phyloP scores from a whole-genome alignment of 2,113 vertebrate species.

The Salvator merianae region DNA sequence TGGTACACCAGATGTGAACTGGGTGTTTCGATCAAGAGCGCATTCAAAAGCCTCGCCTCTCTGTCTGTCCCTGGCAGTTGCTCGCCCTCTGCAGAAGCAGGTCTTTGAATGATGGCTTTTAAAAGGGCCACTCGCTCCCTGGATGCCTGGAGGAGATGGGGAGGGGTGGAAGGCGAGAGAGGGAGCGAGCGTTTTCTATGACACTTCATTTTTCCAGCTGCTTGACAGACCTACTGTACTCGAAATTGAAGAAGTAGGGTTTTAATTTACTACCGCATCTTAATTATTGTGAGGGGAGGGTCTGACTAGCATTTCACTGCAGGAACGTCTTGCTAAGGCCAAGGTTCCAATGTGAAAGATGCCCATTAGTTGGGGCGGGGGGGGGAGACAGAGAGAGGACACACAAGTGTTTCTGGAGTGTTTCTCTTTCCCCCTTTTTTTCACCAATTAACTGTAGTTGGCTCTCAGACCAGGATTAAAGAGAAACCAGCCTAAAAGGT shows the following conservation, averaged over 20 bases:
- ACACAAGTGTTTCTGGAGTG: not conserved
- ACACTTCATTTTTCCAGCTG: not conserved
- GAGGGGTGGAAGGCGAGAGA: not conserved
- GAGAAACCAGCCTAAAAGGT: no score
- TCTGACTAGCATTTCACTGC: not conserved
- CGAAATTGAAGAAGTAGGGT: no score
- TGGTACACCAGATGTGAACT: constrained; percentile 91
- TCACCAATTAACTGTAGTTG: not conserved
- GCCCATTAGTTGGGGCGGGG: not conserved
- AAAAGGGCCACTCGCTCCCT: constrained; percentile 65
- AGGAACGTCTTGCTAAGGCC: no score
- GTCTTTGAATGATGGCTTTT: constrained; percentile 76
- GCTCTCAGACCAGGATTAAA: not conserved
- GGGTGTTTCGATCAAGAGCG: constrained; percentile 82
- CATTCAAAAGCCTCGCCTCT: constrained; percentile 76
- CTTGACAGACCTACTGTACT: not conserved
- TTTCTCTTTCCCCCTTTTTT: not conserved
- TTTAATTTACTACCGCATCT: not conserved
- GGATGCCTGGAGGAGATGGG: constrained; percentile 14
- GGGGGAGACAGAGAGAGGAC: not conserved
- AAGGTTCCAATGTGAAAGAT: not conserved
- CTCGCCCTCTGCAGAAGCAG: constrained; percentile 64
- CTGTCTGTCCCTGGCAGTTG: constrained; percentile 59
- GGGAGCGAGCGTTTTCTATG: not conserved
- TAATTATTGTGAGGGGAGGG: not conserved